phyloP scores from a whole-genome alignment of 1,140 invertebrate genomes.

The honey bee (Apis mellifera) region Amel_HAv3.1 CM009943.2:7050001-7050500 shows the following conservation, averaged over 20 bases:
- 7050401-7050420: constrained; percentile 59
- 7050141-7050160: too few species aligned
- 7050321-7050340: constrained; percentile 41
- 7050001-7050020: background rate
- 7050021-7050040: too few species aligned
- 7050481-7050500: constrained; percentile 53
- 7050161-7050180: too few species aligned
- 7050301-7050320: constrained; percentile 23
- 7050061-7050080: background rate
- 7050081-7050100: too few species aligned
- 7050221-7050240: background rate
- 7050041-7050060: background rate
- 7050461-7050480: constrained; percentile 52
- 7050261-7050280: constrained; percentile 23
- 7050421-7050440: constrained; percentile 38
- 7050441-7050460: constrained; percentile 44
- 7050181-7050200: too few species aligned
- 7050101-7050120: too few species aligned
- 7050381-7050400: constrained; percentile 64
- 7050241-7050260: background rate
- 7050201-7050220: background rate
- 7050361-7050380: constrained; percentile 67
- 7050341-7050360: constrained; percentile 41
- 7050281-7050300: constrained; percentile 4
- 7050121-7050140: too few species aligned